phyloP scores from a whole-genome alignment of 92 coral and sea anemone genomes.

The Chrysogorgia sp. region DNA sequence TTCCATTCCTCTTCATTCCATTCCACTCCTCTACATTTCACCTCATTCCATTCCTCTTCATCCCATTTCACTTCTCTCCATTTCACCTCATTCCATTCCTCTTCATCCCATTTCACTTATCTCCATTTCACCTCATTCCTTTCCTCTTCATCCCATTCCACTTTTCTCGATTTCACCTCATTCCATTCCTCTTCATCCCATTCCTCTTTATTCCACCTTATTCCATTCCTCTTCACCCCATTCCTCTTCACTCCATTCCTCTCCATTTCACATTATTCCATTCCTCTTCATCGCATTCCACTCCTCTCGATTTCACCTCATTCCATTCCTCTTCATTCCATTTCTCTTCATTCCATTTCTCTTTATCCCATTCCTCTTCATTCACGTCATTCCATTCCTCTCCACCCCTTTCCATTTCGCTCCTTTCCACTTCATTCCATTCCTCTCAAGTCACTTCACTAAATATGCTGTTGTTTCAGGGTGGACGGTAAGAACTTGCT shows the following conservation, averaged over 20 bases:
- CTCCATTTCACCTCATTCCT: neutral
- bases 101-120: neutral
- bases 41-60: neutral
- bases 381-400: neutral
- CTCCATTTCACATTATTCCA: no score
- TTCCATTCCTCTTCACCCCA: no score
- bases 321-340: no score
- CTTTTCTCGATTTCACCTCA: no score
- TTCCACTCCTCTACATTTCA: neutral
- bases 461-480: constrained; percentile 42
- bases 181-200: no score
- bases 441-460: neutral
- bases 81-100: neutral
- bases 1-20: neutral
- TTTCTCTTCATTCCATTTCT: no score
- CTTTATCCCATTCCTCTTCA: no score
- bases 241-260: no score
- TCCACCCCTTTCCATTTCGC: neutral
- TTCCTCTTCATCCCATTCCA: no score
- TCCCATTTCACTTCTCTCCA: neutral
- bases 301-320: no score
- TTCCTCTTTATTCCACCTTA: no score
- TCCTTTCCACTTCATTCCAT: neutral
- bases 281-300: no score
- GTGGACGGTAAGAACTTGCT: constrained; percentile 81